Percentiles rank a stretch among this genome's conserved stretches.
These are phyloP conservation scores for Aphelenchoides fujianensis DNA, from an alignment of 1,140 invertebrate genomes.

Conservation along the genomic window DNA sequence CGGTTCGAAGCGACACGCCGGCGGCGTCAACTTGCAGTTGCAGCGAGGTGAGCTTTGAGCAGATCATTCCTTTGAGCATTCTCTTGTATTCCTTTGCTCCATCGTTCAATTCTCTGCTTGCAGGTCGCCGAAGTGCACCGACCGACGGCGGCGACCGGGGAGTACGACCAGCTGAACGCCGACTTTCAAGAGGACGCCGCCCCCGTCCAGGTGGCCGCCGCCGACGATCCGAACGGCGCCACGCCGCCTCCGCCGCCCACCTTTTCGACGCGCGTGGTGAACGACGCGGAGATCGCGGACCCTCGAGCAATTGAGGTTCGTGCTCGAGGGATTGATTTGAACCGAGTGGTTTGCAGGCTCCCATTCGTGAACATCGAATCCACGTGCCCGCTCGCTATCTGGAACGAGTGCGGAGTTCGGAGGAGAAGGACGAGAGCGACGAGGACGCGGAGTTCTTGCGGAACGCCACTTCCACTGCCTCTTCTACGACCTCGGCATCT, in stretches of 20 bases:
- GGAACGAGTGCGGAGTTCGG: background rate
- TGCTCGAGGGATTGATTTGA: background rate
- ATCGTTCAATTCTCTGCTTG: too few relatives aligned
- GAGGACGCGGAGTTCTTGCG: too few relatives aligned
- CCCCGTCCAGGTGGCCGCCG: background rate
- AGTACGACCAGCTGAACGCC: background rate
- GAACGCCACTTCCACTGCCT: too few relatives aligned
- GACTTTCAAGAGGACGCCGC: background rate
- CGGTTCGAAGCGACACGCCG: background rate
- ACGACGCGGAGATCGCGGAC: background rate
- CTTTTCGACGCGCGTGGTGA: background rate
- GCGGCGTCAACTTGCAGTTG: background rate
- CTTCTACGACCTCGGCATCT: too few relatives aligned
- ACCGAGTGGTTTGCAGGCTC: background rate
- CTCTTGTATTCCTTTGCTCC: too few relatives aligned
- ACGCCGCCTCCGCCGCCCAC: background rate
- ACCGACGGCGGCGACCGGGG: background rate
- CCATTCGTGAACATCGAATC: slow-evolving; percentile 9
- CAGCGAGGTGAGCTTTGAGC: background rate
- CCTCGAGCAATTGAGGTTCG: slow-evolving; percentile 2
- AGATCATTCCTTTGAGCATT: too few relatives aligned
- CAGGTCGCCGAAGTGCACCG: background rate
- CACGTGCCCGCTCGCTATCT: background rate
- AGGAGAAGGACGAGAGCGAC: background rate
- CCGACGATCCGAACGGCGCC: background rate